Conservation (phyloP, 2,113 vertebrate genomes). For the Nibea coibor region DNA sequence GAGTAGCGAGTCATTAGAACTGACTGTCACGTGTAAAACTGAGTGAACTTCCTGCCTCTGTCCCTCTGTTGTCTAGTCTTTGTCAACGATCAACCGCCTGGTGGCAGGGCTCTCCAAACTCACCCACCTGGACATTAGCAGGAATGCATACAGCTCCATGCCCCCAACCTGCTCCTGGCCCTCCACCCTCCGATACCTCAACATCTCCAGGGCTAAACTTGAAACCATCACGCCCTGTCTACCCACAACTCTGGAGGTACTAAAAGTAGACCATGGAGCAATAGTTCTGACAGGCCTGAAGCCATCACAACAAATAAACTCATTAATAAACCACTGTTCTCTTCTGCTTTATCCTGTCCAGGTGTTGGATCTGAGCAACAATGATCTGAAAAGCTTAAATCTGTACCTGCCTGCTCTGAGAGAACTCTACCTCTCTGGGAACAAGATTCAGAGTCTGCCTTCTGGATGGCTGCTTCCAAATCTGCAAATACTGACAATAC, state of each 20-base stretch:
- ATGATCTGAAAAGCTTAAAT: conserved; percentile 83
- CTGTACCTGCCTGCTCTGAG: conserved; percentile 80
- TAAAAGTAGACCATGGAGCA: background rate
- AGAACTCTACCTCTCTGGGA: conserved; percentile 88
- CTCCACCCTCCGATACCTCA: conserved; percentile 81
- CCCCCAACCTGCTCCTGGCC: conserved; percentile 87
- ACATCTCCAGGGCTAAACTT: conserved; percentile 87
- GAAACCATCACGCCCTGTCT: conserved; percentile 80
- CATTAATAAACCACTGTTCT: no score
- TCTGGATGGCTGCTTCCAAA: conserved; percentile 73
- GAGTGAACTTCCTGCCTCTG: background rate
- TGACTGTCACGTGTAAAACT: background rate
- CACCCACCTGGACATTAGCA: conserved; percentile 85
- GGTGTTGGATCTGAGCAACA: conserved; percentile 89
- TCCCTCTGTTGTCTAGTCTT: conserved; percentile 47
- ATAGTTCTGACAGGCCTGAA: background rate
- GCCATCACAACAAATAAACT: background rate
- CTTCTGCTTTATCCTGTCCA: conserved; percentile 31
- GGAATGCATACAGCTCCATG: conserved; percentile 84
- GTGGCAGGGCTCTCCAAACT: conserved; percentile 81
- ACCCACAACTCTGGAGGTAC: conserved; percentile 76
- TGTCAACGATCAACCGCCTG: conserved; percentile 36
- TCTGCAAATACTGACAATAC: conserved; percentile 81
- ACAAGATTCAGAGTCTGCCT: conserved; percentile 87
- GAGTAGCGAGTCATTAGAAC: background rate